phyloP scores from a whole-genome alignment of 2,888 invertebrate species.

The Notodonta dromedarius region DNA sequence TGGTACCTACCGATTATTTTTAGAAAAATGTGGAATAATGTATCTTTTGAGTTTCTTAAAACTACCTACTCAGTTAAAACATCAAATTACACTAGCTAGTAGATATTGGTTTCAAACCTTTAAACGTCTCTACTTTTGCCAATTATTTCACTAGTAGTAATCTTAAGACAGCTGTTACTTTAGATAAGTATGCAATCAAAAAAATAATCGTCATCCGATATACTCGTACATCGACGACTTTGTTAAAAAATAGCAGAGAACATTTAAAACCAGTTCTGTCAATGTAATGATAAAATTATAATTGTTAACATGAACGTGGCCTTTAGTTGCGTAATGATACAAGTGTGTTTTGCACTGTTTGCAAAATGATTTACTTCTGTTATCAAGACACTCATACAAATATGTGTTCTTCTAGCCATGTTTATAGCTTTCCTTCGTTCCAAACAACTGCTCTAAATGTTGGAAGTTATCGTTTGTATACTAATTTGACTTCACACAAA shows the following conservation, averaged over 20 bases:
- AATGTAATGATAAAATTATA: constrained; percentile 12
- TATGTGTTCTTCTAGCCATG: constrained; percentile 8
- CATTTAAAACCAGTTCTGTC: constrained; percentile 9
- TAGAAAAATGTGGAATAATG: too few relatives aligned
- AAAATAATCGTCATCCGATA: background rate
- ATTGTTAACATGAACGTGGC: constrained; percentile 15
- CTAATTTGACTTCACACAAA: constrained; percentile 10
- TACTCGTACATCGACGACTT: constrained; percentile 21
- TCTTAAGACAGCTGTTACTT: too few relatives aligned
- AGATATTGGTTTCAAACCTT: too few relatives aligned
- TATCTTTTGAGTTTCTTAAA: too few relatives aligned
- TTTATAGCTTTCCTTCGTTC: constrained; percentile 1
- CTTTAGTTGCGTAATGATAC: constrained; percentile 25
- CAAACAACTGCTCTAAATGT: constrained; percentile 3
- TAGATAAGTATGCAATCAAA: constrained; percentile 6
- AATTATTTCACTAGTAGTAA: too few relatives aligned
- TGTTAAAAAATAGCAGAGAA: constrained; percentile 5
- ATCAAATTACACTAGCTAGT: too few relatives aligned
- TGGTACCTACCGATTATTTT: too few relatives aligned
- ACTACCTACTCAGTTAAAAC: too few relatives aligned
- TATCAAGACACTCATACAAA: constrained; percentile 14
- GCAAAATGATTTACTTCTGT: constrained; percentile 12
- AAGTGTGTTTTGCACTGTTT: constrained; percentile 17
- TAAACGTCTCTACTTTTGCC: too few relatives aligned
- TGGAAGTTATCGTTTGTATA: constrained; percentile 6